Evolutionary conservation across 2,113 vertebrate genomes (phyloP).

Genomic region (Psilopsiagon aurifrons): DNA sequence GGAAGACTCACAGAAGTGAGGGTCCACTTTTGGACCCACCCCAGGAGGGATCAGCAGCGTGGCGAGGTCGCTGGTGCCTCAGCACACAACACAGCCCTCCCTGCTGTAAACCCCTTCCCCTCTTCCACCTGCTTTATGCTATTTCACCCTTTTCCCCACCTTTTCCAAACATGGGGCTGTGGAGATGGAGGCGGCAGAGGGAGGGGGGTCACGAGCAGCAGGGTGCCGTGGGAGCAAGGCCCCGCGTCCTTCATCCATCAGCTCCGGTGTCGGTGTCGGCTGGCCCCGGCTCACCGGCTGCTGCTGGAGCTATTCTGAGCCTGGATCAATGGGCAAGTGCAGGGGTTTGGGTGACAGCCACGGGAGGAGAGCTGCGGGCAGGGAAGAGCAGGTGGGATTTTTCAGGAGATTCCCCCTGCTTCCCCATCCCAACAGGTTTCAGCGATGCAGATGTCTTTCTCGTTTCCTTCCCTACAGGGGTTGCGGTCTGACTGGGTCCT

Average conservation of each 20-base stretch:
- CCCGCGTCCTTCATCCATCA: neutral
- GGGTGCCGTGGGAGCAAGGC: rapidly evolving
- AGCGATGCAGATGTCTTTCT: conserved; percentile 24
- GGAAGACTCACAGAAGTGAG: neutral
- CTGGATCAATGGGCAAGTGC: neutral
- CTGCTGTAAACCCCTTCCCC: neutral
- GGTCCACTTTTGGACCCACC: neutral
- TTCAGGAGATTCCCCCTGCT: neutral
- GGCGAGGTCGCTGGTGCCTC: rapidly evolving
- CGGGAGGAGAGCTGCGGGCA: neutral
- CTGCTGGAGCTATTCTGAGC: conserved; percentile 48
- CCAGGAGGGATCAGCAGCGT: neutral
- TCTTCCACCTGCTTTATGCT: neutral
- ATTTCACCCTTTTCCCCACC: neutral
- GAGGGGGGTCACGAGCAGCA: rapidly evolving
- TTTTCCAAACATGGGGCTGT: neutral
- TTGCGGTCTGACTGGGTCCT: neutral
- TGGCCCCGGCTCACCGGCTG: neutral
- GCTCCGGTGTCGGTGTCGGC: neutral
- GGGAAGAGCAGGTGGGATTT: conserved; percentile 6
- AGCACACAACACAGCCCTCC: neutral
- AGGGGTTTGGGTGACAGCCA: neutral
- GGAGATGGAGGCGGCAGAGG: neutral
- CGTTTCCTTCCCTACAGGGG: neutral
- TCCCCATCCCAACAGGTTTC: neutral